Evolutionary conservation across 2,113 vertebrate species (phyloP).

Genomic region (Pomatorhinus ruficollis): DNA sequence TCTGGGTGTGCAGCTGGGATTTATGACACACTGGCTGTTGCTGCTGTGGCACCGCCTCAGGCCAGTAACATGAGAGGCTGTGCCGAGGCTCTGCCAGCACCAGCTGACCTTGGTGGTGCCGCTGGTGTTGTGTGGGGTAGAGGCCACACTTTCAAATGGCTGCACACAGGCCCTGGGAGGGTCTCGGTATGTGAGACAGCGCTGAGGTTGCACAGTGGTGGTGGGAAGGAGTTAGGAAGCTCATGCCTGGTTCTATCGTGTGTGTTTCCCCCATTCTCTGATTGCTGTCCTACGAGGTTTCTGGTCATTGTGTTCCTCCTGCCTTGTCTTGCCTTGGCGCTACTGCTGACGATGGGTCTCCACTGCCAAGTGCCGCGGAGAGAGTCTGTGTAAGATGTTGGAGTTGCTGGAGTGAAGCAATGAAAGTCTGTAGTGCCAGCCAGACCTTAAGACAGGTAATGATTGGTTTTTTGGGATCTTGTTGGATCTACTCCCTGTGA

Average conservation of each 20-base stretch:
- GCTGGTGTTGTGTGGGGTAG: not conserved
- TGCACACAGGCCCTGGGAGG: not conserved
- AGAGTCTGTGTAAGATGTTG: not conserved
- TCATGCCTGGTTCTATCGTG: rapidly evolving
- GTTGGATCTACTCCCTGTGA: not conserved
- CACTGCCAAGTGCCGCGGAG: rapidly evolving
- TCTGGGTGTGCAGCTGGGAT: not conserved
- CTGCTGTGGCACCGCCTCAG: not conserved
- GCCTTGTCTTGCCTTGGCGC: not conserved
- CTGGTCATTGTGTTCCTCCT: not conserved
- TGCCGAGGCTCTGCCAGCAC: not conserved
- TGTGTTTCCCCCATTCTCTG: not conserved
- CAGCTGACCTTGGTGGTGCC: not conserved
- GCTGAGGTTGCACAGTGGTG: not conserved
- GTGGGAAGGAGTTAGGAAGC: not conserved
- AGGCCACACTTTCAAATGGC: rapidly evolving
- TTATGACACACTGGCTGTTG: not conserved
- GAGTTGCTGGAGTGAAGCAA: not conserved
- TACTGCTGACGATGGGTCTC: rapidly evolving
- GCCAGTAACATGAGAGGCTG: not conserved
- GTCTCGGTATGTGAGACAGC: rapidly evolving
- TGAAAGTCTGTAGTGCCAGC: not conserved
- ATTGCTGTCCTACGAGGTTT: rapidly evolving
- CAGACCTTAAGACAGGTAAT: rapidly evolving
- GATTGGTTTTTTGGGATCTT: not conserved